Conservation (phyloP, 2,888 invertebrate genomes). For the Thumatha senex region DNA sequence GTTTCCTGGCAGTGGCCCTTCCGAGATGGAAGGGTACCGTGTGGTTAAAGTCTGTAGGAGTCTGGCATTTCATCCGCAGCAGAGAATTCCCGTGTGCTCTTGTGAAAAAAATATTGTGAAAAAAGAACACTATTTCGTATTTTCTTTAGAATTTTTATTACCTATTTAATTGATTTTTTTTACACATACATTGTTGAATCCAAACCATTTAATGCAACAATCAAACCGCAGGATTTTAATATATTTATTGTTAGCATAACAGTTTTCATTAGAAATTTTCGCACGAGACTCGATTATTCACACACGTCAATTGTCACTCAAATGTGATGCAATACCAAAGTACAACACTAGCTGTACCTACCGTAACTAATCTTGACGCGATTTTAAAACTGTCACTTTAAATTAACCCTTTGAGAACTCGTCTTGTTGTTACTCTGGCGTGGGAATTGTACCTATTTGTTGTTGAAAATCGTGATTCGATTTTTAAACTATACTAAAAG, state of each 20-base stretch:
- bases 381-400: conserved; percentile 75
- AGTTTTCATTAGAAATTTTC: conserved; percentile 49
- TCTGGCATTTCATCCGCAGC: too few species aligned
- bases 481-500: too few species aligned
- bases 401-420: conserved; percentile 66
- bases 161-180: too few species aligned
- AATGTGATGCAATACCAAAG: conserved; percentile 67
- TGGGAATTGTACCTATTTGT: conserved; percentile 48
- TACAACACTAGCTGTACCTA: conserved; percentile 54
- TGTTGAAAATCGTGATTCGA: too few species aligned
- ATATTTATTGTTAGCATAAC: conserved; percentile 21
- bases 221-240: conserved; percentile 2
- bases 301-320: conserved; percentile 74
- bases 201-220: too few species aligned
- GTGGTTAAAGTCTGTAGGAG: too few species aligned
- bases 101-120: too few species aligned
- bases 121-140: too few species aligned
- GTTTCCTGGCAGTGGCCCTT: too few species aligned
- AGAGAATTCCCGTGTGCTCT: too few species aligned
- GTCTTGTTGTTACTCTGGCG: conserved; percentile 35
- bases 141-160: too few species aligned
- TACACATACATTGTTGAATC: not conserved
- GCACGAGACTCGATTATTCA: conserved; percentile 73
- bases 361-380: conserved; percentile 67
- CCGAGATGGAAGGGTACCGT: too few species aligned